Conservation (phyloP, 1,140 invertebrate species). For the Lepidurus arcticus region DNA sequence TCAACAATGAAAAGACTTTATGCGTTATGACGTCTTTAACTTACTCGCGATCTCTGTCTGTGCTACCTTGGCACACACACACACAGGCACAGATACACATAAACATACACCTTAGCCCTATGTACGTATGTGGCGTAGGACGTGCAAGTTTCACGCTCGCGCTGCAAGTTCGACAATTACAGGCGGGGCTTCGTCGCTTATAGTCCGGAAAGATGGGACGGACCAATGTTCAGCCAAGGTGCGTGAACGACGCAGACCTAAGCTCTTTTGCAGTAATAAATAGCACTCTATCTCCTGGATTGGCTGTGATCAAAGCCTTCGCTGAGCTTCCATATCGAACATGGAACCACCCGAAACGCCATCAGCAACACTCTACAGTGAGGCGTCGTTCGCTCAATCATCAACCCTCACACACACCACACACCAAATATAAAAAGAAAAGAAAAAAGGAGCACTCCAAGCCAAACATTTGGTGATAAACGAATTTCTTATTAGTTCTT, state of each 20-base stretch:
- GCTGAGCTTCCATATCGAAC: not conserved
- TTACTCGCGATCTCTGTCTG: not conserved
- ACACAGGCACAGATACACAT: too few species aligned
- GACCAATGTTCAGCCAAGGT: constrained; percentile 13
- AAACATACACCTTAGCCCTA: not conserved
- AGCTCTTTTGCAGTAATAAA: constrained; percentile 19
- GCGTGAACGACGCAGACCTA: constrained; percentile 20
- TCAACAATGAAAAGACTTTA: not conserved
- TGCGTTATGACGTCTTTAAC: constrained; percentile 13
- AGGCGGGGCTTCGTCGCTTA: not conserved
- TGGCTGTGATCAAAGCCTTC: constrained; percentile 1
- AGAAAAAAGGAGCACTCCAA: not conserved
- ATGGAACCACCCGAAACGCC: constrained; percentile 12
- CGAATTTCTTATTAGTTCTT: not conserved
- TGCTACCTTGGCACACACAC: not conserved
- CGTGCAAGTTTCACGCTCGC: constrained; percentile 20
- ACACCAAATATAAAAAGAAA: too few species aligned
- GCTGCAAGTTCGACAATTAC: constrained; percentile 13
- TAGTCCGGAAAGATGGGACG: constrained; percentile 3
- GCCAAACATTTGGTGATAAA: not conserved
- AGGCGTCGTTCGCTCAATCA: not conserved
- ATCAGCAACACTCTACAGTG: not conserved
- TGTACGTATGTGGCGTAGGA: constrained; percentile 18
- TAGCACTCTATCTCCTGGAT: constrained; percentile 15
- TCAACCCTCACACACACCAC: not conserved